phyloP scores from a whole-genome alignment of 2,113 vertebrate species.

The Marmota flaviventris region DNA sequence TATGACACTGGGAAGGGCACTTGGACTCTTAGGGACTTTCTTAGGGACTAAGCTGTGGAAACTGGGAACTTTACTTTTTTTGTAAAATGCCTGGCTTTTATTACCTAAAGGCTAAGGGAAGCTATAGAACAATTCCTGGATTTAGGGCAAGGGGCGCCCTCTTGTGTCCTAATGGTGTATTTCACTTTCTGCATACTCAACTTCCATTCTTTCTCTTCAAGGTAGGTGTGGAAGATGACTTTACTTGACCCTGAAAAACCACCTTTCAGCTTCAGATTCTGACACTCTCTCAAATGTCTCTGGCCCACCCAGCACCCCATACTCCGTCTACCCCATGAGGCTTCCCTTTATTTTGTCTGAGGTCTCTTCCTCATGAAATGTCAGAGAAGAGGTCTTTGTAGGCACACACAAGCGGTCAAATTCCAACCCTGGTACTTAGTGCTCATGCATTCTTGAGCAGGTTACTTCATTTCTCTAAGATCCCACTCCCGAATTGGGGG shows the following conservation, averaged over 20 bases:
- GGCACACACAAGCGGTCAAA: not conserved
- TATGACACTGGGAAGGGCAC: not conserved
- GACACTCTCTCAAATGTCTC: not conserved
- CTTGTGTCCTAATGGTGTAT: conserved; percentile 65
- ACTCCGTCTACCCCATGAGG: not conserved
- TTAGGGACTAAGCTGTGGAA: not conserved
- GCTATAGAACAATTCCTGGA: not conserved
- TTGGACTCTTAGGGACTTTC: not conserved
- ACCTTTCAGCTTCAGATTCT: not conserved
- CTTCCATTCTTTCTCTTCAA: not conserved
- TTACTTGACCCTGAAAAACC: not conserved
- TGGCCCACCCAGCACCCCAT: not conserved
- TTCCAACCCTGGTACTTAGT: not conserved
- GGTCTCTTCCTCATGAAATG: not conserved
- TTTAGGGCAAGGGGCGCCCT: conserved; percentile 70
- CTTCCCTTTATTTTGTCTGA: not conserved
- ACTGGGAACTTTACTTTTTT: not conserved
- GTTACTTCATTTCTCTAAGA: not conserved
- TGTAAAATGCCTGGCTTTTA: conserved; percentile 30
- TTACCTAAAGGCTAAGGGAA: conserved; percentile 52
- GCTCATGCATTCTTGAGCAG: not conserved
- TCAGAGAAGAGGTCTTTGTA: not conserved
- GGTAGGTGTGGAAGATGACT: not conserved
- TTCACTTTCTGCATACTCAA: not conserved
- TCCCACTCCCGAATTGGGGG: not conserved